Conservation (phyloP, 2,797 vertebrate species). For the Pseudochromis fuscus region DNA sequence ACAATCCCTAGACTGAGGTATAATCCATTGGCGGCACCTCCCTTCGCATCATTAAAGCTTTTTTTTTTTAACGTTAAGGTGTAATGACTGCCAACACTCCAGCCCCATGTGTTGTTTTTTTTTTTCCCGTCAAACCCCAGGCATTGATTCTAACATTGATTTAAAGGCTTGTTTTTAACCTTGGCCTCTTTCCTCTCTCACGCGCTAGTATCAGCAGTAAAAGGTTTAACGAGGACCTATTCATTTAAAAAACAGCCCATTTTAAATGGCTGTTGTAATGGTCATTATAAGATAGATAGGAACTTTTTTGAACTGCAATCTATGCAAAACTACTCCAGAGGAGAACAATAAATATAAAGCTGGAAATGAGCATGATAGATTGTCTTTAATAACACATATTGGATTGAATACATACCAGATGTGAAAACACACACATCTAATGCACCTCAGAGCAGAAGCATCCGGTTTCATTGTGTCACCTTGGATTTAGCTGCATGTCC, state of each 20-base stretch:
- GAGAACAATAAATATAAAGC: too few species aligned
- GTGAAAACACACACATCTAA: constrained; percentile 11
- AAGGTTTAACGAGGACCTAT: too few species aligned
- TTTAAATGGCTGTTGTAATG: too few species aligned
- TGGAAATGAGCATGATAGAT: too few species aligned
- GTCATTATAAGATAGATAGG: too few species aligned
- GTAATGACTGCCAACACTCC: constrained; percentile 4
- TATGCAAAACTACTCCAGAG: too few species aligned
- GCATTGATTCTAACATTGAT: constrained; percentile 20
- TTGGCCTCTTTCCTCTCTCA: constrained; percentile 7
- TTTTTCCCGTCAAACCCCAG: background rate
- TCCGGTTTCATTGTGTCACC: constrained; percentile 34
- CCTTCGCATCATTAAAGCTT: constrained; percentile 16
- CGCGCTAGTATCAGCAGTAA: background rate
- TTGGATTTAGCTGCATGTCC: constrained; percentile 30
- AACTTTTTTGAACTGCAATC: too few species aligned
- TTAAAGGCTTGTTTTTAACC: constrained; percentile 32
- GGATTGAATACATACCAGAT: constrained; percentile 4
- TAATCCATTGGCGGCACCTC: constrained; percentile 6
- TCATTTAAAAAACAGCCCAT: too few species aligned
- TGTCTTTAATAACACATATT: background rate
- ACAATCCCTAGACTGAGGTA: background rate
- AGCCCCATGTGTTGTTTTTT: background rate
- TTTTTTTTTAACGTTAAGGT: constrained; percentile 33
- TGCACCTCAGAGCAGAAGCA: constrained; percentile 16